phyloP scores from a whole-genome alignment of 1,140 invertebrate species.

The Drosophila pectinifera region DNA sequence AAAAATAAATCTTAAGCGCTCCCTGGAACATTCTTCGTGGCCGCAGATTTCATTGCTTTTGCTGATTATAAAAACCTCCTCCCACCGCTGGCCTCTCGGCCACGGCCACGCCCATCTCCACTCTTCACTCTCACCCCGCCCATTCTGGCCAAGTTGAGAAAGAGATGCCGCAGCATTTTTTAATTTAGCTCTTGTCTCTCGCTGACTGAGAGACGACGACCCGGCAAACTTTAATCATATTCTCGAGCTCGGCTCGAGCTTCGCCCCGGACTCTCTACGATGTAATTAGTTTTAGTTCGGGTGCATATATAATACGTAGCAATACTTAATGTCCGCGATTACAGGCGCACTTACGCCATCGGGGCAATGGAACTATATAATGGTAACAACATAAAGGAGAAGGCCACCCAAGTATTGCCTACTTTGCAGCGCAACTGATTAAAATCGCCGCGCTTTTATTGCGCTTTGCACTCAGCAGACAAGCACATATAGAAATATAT shows the following conservation, averaged over 20 bases:
- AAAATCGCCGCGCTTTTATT: slow-evolving; percentile 71
- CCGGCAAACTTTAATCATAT: slow-evolving; percentile 74
- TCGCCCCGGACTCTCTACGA: slow-evolving; percentile 45
- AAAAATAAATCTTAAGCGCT: slow-evolving; percentile 78
- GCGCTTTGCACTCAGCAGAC: slow-evolving; percentile 68
- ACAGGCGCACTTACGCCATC: slow-evolving; percentile 52
- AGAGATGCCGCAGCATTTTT: slow-evolving; percentile 75
- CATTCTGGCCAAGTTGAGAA: slow-evolving; percentile 40
- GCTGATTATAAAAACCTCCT: slow-evolving; percentile 74
- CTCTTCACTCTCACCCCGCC: no score
- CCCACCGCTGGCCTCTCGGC: slow-evolving; percentile 15
- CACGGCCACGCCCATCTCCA: background rate
- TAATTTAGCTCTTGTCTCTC: slow-evolving; percentile 73
- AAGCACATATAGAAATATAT: slow-evolving; percentile 36
- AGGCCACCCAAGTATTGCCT: slow-evolving; percentile 65
- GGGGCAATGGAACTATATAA: slow-evolving; percentile 10
- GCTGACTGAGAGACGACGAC: slow-evolving; percentile 26
- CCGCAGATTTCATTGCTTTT: slow-evolving; percentile 71
- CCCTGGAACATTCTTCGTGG: slow-evolving; percentile 34
- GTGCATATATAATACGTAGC: slow-evolving; percentile 39
- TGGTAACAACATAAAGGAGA: slow-evolving; percentile 24
- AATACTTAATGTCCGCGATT: slow-evolving; percentile 59
- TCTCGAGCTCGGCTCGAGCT: slow-evolving; percentile 47
- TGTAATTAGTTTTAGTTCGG: slow-evolving; percentile 76
- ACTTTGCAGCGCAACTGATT: slow-evolving; percentile 66